Conservation (phyloP, 2,797 vertebrate genomes). For the Orestias chungarensis region DNA sequence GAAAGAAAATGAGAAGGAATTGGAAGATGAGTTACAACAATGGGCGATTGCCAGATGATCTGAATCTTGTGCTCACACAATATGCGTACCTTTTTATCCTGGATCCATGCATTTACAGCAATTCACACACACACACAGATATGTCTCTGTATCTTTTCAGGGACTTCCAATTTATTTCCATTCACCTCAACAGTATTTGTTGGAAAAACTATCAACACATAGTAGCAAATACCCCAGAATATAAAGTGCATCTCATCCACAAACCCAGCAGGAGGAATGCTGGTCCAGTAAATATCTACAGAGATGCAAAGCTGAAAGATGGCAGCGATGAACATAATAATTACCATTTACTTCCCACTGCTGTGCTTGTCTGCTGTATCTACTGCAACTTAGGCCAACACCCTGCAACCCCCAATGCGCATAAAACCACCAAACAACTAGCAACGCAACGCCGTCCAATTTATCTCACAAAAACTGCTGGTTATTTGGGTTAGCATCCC, state of each 20-base stretch:
- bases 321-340: conserved; percentile 80
- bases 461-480: conserved; percentile 44
- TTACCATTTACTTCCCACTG: conserved; percentile 82
- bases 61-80: conserved; percentile 46
- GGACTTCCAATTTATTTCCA: too few relatives aligned
- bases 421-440: conserved; percentile 55
- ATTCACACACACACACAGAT: conserved; percentile 18
- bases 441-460: conserved; percentile 55
- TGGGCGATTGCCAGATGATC: conserved; percentile 60
- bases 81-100: conserved; percentile 46
- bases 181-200: too few relatives aligned
- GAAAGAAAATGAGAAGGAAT: conserved; percentile 19
- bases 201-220: too few relatives aligned
- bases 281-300: conserved; percentile 78
- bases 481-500: conserved; percentile 43
- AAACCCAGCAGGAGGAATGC: conserved; percentile 73
- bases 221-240: too few relatives aligned
- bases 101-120: conserved; percentile 46
- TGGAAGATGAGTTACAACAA: conserved; percentile 55
- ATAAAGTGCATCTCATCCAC: conserved; percentile 68
- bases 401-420: conserved; percentile 51
- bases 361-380: conserved; percentile 75
- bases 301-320: conserved; percentile 79
- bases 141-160: too few relatives aligned
- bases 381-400: conserved; percentile 62